phyloP scores from a whole-genome alignment of 2,888 invertebrate species.

The Lasioglossum leucozonium region DNA sequence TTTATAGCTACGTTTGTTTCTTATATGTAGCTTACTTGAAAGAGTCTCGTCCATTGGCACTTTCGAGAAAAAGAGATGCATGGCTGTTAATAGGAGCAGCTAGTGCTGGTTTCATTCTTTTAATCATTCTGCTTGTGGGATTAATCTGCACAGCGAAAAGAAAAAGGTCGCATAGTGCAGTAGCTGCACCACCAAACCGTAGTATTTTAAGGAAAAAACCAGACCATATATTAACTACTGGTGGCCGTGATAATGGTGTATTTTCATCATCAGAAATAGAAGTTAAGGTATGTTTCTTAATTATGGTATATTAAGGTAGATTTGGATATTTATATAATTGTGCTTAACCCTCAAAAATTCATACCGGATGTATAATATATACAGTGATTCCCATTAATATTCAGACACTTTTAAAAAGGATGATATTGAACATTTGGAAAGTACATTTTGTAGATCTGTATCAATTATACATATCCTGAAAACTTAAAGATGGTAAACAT shows the following conservation, averaged over 20 bases:
- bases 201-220: conserved; percentile 77
- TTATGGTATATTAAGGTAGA: conserved; percentile 60
- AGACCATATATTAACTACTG: conserved; percentile 72
- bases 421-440: too few relatives aligned
- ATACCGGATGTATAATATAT: too few relatives aligned
- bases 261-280: conserved; percentile 81
- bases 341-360: too few relatives aligned
- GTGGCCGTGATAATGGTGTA: conserved; percentile 78
- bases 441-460: too few relatives aligned
- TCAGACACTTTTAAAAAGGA: too few relatives aligned
- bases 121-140: conserved; percentile 82
- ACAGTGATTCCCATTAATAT: too few relatives aligned
- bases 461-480: too few relatives aligned
- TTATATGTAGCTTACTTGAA: conserved; percentile 88
- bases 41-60: conserved; percentile 87
- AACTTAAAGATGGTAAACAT: too few relatives aligned
- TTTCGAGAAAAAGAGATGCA: conserved; percentile 85
- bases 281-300: conserved; percentile 56
- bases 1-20: not conserved
- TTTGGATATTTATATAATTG: not conserved
- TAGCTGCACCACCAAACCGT: conserved; percentile 76
- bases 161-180: conserved; percentile 80
- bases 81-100: conserved; percentile 89
- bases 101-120: conserved; percentile 86
- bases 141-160: conserved; percentile 77